These are phyloP conservation scores for Leptobrachium leishanense DNA, from an alignment of 2,113 vertebrate genomes.

Conservation along the genomic window DNA sequence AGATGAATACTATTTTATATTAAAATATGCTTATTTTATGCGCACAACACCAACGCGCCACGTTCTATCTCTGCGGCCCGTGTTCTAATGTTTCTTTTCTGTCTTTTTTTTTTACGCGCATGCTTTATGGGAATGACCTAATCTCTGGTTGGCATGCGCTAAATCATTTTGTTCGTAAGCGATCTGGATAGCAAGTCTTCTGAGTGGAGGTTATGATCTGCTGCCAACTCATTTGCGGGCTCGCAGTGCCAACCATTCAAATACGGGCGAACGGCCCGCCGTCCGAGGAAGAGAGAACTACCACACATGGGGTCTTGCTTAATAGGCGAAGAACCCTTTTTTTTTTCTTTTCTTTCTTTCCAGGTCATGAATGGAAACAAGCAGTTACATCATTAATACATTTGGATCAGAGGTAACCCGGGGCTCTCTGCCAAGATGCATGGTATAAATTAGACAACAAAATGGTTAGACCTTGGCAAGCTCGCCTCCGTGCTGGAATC, in stretches of 20 bases:
- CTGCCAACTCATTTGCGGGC: slow-evolving; percentile 3
- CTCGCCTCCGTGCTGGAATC: slow-evolving; percentile 71
- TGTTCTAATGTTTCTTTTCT: slow-evolving; percentile 15
- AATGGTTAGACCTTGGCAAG: slow-evolving; percentile 67
- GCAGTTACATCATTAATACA: slow-evolving; percentile 73
- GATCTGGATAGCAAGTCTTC: slow-evolving; percentile 40
- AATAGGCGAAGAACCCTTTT: slow-evolving; percentile 58
- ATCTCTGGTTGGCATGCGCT: slow-evolving; percentile 75
- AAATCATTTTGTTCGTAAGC: slow-evolving; percentile 68
- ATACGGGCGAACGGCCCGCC: slow-evolving; percentile 39
- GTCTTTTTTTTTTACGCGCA: slow-evolving; percentile 67
- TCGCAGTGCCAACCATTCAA: slow-evolving; percentile 31
- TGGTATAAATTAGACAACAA: slow-evolving; percentile 75
- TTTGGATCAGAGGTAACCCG: slow-evolving; percentile 65
- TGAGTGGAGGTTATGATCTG: slow-evolving; percentile 26
- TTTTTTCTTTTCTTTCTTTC: slow-evolving; percentile 57
- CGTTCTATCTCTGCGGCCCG: slow-evolving; percentile 44
- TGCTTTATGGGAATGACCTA: slow-evolving; percentile 79
- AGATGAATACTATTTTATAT: slow-evolving; percentile 26
- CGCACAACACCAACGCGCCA: neutral
- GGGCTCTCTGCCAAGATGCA: slow-evolving; percentile 61
- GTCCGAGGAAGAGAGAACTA: slow-evolving; percentile 55
- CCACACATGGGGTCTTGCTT: slow-evolving; percentile 59
- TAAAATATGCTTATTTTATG: slow-evolving; percentile 56
- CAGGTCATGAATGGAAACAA: slow-evolving; percentile 70